Evolutionary conservation across 30 jellyfish, hydroid and myxozoan species (phyloP), one percentile per base, ranked within the genome.

Genomic region (Hydra vulgaris): DNA sequence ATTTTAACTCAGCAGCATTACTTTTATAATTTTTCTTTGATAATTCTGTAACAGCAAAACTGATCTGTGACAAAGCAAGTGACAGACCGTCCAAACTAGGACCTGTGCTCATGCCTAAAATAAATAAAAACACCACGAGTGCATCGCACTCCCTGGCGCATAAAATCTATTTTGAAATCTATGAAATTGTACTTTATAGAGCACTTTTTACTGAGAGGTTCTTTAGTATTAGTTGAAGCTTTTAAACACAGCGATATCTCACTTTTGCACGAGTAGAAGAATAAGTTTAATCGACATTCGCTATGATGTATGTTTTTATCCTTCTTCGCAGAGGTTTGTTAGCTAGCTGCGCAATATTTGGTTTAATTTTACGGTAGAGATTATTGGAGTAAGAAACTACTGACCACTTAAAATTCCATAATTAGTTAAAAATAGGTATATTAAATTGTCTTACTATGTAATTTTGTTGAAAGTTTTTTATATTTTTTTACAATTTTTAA

Each of bases 61-160:
- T 90, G 91, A 90, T 90, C 84, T 90, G 97, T 81, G 97, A 90
- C 96, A 90, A 80, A 68, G 97, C 97, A 89, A 90, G 97, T 89
- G 97, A 90, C 87, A 86, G 81, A 68, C 97, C 97, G 81, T 90
- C 97, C 86, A 90, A 86, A 80, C 96, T 84, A 75, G 89, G 89
- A 56, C 95, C 97, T 53, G 96, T 85, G 86, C 84, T 90, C 97
- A 90, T 90, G 83, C 86, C 97, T 74, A 80, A 80, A 53, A 21
- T 75, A 26, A 25, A 40, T n/a, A 21, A 21, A 20, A 78, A 54
- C 85, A 80, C 84, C 81, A 70, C 70, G 83, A 80, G 87, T 70
- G 87, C 87, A 80, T 80, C 27, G 87, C 87, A 80, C 87, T 80
- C 87, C 70, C 40, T 24, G 85, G 85, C 85, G 74, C 85, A 78